Evolutionary conservation across 1,140 invertebrate species (phyloP), one percentile per base, ranked within the genome.

Genomic region (Archivesica marissinica): DNA sequence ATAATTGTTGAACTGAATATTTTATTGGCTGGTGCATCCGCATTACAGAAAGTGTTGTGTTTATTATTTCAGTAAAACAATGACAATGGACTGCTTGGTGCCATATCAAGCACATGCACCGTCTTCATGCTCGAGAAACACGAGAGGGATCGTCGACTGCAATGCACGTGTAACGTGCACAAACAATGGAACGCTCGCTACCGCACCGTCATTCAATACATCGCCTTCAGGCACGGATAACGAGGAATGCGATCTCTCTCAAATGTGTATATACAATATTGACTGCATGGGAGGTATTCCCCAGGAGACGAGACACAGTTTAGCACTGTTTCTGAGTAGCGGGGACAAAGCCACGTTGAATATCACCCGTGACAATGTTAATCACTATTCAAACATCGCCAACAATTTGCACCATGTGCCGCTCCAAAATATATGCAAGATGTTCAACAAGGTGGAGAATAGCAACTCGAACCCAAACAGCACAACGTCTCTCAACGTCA

Each of bases 161-260:
- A 54, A 54, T 54, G 52, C 52, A 54, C 52, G 52, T 54, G 52
- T n/a, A 54, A n/a, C n/a, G n/a, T n/a, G n/a, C n/a, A n/a, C n/a
- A n/a, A 54, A 54, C n/a, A 54, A 13, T 3, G 52, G 25, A n/a
- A 54, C 52, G 6, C 52, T n/a, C n/a, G 52, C 52, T 13, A 54
- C 52, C 9, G 52, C 52, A 54, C 52, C 52, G 25, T 54, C 52
- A 11, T 54, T 54, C 52, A 54, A n/a, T n/a, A 6, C n/a, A 4
- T 54, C 4, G 15, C 4, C 15, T 54, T 11, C 52, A n/a, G 52
- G 4, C 25, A 23, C 25, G 52, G 3, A 6, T n/a, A 4, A 3
- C n/a, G 52, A 23, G 4, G n/a, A n/a, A 6, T 13, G 7, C 20
- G 6, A 4, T 23, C 7, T 7, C 20, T 54, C 52, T 7, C 52